phyloP scores from a whole-genome alignment of 2,888 invertebrate genomes.

The Ischnus inquisitorius region DNA sequence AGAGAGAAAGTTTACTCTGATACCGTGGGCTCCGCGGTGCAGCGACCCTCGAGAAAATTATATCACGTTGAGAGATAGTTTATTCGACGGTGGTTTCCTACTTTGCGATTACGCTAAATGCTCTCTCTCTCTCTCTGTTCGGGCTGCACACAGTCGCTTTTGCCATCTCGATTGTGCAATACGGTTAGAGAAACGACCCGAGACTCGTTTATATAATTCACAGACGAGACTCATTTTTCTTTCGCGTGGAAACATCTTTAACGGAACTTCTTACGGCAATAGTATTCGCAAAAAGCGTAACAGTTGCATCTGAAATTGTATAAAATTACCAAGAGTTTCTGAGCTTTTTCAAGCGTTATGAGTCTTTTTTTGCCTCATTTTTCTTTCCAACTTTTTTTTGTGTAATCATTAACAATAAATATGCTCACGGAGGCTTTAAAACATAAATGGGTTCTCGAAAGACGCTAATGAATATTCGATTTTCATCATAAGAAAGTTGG shows the following conservation, averaged over 20 bases:
- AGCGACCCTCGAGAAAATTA: constrained; percentile 47
- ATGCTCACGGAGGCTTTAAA: too few relatives aligned
- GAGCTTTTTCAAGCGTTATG: too few relatives aligned
- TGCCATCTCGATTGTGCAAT: not conserved
- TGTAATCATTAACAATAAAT: too few relatives aligned
- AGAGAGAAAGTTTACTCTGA: not conserved
- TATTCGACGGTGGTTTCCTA: constrained; percentile 16
- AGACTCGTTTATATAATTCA: constrained; percentile 25
- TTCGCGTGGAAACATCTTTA: not conserved
- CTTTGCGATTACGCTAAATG: constrained; percentile 39
- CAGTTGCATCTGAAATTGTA: too few relatives aligned
- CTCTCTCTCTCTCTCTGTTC: constrained; percentile 21
- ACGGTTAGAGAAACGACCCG: not conserved
- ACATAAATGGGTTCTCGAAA: too few relatives aligned
- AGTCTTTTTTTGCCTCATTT: too few relatives aligned
- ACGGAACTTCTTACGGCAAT: too few relatives aligned
- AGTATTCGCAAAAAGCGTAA: too few relatives aligned
- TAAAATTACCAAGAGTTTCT: too few relatives aligned
- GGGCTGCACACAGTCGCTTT: not conserved
- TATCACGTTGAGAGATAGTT: constrained; percentile 42
- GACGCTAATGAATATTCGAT: too few relatives aligned
- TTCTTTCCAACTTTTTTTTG: too few relatives aligned
- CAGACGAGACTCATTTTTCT: not conserved
- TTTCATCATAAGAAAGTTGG: too few relatives aligned
- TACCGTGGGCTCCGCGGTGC: not conserved